Conservation (phyloP, 1,140 invertebrate genomes). For the Drosophila tani region DNA sequence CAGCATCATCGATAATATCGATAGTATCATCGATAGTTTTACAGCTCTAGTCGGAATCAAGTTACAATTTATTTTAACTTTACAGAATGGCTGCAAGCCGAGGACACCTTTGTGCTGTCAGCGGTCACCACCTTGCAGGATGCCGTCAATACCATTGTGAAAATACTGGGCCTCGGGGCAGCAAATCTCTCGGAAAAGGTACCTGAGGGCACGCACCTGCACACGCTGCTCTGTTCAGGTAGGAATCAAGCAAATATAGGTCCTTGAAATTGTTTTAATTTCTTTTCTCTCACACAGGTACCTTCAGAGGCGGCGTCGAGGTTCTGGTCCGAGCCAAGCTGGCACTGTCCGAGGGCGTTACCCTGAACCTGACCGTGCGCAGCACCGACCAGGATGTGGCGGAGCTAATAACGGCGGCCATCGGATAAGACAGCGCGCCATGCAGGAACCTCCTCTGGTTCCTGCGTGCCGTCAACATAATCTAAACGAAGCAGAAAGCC, state of each 20-base stretch:
- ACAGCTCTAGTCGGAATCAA: no score
- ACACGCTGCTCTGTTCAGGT: slow-evolving; percentile 93
- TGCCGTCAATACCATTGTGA: slow-evolving; percentile 94
- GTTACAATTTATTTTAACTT: neutral
- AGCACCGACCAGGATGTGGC: slow-evolving; percentile 90
- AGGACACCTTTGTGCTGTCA: slow-evolving; percentile 96
- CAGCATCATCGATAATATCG: no score
- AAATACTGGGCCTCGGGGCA: slow-evolving; percentile 95
- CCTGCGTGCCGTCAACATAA: slow-evolving; percentile 66
- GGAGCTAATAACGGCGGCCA: slow-evolving; percentile 93
- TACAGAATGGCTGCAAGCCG: slow-evolving; percentile 89
- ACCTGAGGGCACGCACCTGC: slow-evolving; percentile 92
- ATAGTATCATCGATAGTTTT: no score
- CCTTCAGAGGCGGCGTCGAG: slow-evolving; percentile 95
- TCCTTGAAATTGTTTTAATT: neutral
- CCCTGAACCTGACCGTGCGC: slow-evolving; percentile 89
- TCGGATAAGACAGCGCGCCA: slow-evolving; percentile 88
- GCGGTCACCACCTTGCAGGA: slow-evolving; percentile 92
- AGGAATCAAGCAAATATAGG: slow-evolving; percentile 20
- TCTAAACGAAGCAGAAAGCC: slow-evolving; percentile 52
- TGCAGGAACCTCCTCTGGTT: slow-evolving; percentile 65
- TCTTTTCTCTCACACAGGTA: slow-evolving; percentile 85
- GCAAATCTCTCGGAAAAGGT: slow-evolving; percentile 95
- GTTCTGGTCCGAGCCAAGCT: slow-evolving; percentile 94
- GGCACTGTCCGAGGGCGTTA: slow-evolving; percentile 91